Percentiles rank a stretch among this genome's conserved stretches.
These are phyloP conservation scores for Phoebastria nigripes DNA, from an alignment of 2,797 vertebrate species.

Conservation along the genomic window DNA sequence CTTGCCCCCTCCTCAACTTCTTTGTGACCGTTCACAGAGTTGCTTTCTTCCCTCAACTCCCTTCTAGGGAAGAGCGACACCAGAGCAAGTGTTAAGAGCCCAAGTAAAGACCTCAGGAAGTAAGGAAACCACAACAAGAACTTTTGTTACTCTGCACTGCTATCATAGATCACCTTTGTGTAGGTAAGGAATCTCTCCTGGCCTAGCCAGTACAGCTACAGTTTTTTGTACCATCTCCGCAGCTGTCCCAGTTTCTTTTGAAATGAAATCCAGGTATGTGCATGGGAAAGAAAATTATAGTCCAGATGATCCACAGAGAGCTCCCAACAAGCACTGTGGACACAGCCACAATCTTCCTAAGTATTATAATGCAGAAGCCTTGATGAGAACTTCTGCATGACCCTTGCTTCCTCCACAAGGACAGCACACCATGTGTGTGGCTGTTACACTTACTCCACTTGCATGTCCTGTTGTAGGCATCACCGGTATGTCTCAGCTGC, in stretches of 20 bases:
- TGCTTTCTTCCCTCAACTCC: not conserved
- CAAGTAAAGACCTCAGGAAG: not conserved
- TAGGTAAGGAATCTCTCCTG: not conserved
- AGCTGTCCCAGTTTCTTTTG: not conserved
- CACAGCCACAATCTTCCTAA: not conserved
- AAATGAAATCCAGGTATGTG: not conserved
- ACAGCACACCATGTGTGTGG: rapidly evolving
- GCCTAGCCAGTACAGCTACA: not conserved
- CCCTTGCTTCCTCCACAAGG: not conserved
- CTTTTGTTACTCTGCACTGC: not conserved
- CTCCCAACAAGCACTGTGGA: not conserved
- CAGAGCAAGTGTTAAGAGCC: not conserved
- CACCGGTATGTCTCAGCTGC: not conserved
- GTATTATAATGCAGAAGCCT: not conserved
- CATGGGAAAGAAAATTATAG: not conserved
- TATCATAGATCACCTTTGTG: not conserved
- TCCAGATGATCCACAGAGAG: not conserved
- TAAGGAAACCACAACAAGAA: not conserved
- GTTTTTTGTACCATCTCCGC: not conserved
- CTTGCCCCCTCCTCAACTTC: not conserved
- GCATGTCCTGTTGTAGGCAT: not conserved
- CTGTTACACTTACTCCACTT: not conserved
- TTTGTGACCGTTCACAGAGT: not conserved
- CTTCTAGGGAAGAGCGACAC: not conserved
- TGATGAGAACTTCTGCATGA: not conserved